Base-by-base conservation (phyloP, 2,797 vertebrate genomes). In the Petrocephalus schoutedeni region DNA sequence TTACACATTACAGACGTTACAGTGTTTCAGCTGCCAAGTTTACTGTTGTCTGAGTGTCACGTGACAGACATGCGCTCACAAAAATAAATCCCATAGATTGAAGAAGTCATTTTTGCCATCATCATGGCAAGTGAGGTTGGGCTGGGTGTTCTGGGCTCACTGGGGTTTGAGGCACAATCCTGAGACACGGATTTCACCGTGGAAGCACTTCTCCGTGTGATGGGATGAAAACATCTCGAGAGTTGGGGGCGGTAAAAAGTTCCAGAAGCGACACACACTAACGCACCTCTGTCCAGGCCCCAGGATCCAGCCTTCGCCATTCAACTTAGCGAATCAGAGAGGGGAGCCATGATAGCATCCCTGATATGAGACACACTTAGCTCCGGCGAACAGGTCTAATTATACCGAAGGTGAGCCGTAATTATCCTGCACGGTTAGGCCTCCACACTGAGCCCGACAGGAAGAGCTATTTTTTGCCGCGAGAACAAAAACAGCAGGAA, bases 391-490 rank as follows among this genome's bases (percentile, higher is more conserved):
- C 57, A 4, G 14, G 32, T 88, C 80, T 88, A 85, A 85, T 88
- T 88, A 88, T 88, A 88, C 80, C 87, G 19, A 49, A 49, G 14
- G 36, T 45, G 80, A 88, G 45, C 57, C 58, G 58, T 85, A 88
- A 88, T 88, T 84, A 67, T 53, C 80, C 58, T 85, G 58, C 7
- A 51, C 58, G 23, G 51, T 58, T 59, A 85, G 77, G 59, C 45
- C 41, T 88, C 49, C 67, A 64, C 23, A 16, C 58, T 36, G 14
- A 84, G 51, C 41, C 82, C 53, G 82, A 85, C 87, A 85, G 80
- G 87, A 64, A 85, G 82, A 88, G 59, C 53, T 88, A 88, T 85
- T 88, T 71, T 84, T 49, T 84, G 80, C 7, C 4, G 82, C 32
- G n/a, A 36, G 82, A 64, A 56, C 61, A 85, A 49, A 71, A 61